Evolutionary conservation across 2,888 invertebrate genomes (phyloP).

Genomic region (Didymodactylos carnosus): DNA sequence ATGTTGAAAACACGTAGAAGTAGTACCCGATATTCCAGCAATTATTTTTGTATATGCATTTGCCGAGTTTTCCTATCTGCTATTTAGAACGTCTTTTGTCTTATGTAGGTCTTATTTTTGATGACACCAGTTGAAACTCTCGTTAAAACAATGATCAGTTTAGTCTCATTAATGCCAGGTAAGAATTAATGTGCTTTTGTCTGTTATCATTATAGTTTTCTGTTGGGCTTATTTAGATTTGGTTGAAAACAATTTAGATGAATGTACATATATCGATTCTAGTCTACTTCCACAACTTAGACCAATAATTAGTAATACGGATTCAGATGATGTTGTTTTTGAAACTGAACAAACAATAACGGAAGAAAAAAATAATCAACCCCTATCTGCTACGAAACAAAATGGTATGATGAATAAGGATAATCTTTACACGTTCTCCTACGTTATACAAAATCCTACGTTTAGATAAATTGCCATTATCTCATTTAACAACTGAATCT

Average conservation of each 20-base stretch:
- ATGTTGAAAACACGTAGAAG: no score
- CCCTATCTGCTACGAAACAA: no score
- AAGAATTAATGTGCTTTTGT: neutral
- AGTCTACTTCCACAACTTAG: no score
- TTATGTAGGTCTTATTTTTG: slow-evolving; percentile 56
- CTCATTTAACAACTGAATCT: no score
- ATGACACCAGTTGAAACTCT: slow-evolving; percentile 74
- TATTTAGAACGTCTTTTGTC: neutral
- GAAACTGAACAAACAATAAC: neutral
- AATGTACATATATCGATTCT: neutral
- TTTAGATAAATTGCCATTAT: no score
- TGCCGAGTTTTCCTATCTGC: neutral
- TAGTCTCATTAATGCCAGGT: slow-evolving; percentile 67
- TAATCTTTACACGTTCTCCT: no score
- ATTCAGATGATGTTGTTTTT: neutral
- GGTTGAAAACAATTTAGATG: neutral
- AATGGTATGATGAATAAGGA: no score
- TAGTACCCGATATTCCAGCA: no score
- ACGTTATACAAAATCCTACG: no score
- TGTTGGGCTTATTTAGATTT: neutral
- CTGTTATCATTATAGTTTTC: neutral
- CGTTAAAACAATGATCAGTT: slow-evolving; percentile 62
- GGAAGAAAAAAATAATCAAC: neutral
- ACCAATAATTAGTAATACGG: neutral
- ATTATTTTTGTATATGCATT: no score